Conservation (phyloP, 2,888 invertebrate species). For the Nephrocerus scutellatus region DNA sequence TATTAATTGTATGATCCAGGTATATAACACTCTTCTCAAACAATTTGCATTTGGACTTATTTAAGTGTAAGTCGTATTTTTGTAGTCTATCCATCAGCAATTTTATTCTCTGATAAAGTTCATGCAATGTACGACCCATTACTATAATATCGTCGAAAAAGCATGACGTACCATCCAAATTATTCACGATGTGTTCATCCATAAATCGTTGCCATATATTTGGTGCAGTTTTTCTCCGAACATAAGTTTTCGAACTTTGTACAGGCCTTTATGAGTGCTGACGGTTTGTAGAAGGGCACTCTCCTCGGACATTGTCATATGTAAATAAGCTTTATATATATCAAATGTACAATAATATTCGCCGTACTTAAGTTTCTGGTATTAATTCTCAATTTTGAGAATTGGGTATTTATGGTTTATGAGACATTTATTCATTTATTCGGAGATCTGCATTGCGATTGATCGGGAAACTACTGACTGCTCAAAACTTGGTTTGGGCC, state of each 20-base stretch:
- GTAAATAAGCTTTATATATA: constrained; percentile 16
- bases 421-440: constrained; percentile 15
- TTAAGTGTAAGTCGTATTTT: constrained; percentile 7
- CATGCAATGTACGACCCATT: constrained; percentile 6
- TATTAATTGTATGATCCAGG: constrained; percentile 29
- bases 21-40: constrained; percentile 8
- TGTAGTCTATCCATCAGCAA: constrained; percentile 10
- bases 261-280: constrained; percentile 10
- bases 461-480: too few species aligned
- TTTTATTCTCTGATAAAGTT: constrained; percentile 14
- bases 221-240: constrained; percentile 17
- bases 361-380: constrained; percentile 12
- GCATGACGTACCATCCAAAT: constrained; percentile 12
- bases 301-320: constrained; percentile 13
- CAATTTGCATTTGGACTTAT: constrained; percentile 7
- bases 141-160: constrained; percentile 15
- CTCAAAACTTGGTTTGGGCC: too few species aligned
- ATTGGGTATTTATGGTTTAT: constrained; percentile 13
- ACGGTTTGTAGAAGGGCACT: constrained; percentile 12
- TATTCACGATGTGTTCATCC: constrained; percentile 15
- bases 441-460: constrained; percentile 15
- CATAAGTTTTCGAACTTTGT: constrained; percentile 18
- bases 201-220: constrained; percentile 18
- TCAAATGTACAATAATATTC: constrained; percentile 16
- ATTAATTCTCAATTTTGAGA: constrained; percentile 6